A percentile compares a stretch with the other conserved stretches of the same genome.
Evolutionary conservation across 2,797 vertebrate genomes (phyloP).

Genomic region (Takifugu ocellatus): DNA sequence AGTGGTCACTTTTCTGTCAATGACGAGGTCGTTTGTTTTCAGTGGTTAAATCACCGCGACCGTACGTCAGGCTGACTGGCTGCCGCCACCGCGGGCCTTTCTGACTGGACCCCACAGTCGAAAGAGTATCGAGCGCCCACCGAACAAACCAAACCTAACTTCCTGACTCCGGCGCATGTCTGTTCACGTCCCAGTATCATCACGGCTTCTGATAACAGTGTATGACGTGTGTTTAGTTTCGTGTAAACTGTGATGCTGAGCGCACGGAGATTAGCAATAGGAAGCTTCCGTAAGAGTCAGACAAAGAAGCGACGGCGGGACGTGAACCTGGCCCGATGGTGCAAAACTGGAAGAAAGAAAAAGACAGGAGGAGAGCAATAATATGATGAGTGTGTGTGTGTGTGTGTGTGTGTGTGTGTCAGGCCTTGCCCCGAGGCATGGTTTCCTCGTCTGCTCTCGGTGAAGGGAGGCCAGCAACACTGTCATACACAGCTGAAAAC

Average conservation of each 20-base stretch:
- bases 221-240: neutral
- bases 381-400: neutral
- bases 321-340: neutral
- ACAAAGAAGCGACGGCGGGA: neutral
- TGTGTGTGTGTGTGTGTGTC: conserved; percentile 3
- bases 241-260: neutral
- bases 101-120: no score
- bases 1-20: no score
- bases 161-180: no score
- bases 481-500: conserved; percentile 72
- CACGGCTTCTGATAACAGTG: neutral
- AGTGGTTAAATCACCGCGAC: no score
- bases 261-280: neutral
- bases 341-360: conserved; percentile 38
- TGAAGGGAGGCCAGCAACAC: conserved; percentile 59
- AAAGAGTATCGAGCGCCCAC: no score
- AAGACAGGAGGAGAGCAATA: conserved; percentile 23
- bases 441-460: conserved; percentile 53
- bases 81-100: no score
- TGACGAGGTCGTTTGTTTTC: no score
- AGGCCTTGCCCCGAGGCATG: conserved; percentile 62
- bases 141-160: no score
- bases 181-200: neutral
- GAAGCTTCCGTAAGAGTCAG: neutral
- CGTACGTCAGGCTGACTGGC: no score